A percentile compares a stretch with the other conserved stretches of the same genome.
Evolutionary conservation across 2,888 invertebrate genomes (phyloP).

Genomic region (Chaetoderma sp.): DNA sequence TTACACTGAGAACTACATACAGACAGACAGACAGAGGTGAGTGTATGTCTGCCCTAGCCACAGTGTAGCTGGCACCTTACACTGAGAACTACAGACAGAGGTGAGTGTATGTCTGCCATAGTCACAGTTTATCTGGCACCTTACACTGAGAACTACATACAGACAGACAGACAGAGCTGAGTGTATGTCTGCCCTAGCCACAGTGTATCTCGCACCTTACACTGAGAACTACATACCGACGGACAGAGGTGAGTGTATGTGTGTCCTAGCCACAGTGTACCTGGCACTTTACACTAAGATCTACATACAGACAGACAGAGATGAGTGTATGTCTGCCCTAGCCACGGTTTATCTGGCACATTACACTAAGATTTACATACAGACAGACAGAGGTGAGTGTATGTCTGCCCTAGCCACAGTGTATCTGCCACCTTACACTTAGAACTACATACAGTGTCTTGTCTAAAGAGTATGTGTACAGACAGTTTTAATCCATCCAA

Average conservation of each 20-base stretch:
- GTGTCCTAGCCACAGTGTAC: too few relatives aligned
- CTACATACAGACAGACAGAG: slow-evolving; percentile 71
- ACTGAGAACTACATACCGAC: slow-evolving; percentile 72
- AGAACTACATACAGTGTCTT: slow-evolving; percentile 71
- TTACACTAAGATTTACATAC: slow-evolving; percentile 71
- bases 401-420: too few relatives aligned
- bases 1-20: slow-evolving; percentile 71
- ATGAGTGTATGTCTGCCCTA: too few relatives aligned
- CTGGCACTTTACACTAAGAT: slow-evolving; percentile 71
- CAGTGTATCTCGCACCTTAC: slow-evolving; percentile 68
- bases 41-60: too few relatives aligned
- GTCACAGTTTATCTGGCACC: slow-evolving; percentile 70
- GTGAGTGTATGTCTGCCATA: too few relatives aligned
- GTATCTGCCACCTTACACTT: slow-evolving; percentile 69
- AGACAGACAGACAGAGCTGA: too few relatives aligned
- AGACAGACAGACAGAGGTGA: too few relatives aligned
- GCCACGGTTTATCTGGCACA: slow-evolving; percentile 68
- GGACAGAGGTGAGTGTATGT: slow-evolving; percentile 68
- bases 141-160: slow-evolving; percentile 71
- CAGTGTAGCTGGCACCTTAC: slow-evolving; percentile 69
- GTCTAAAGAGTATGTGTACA: too few relatives aligned
- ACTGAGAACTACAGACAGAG: slow-evolving; percentile 71
- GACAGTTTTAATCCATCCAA: too few relatives aligned
- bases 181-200: too few relatives aligned
- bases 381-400: too few relatives aligned